A percentile compares a stretch with the other conserved stretches of the same genome.
Conservation (phyloP, 2,888 invertebrate species). For the Actias luna region DNA sequence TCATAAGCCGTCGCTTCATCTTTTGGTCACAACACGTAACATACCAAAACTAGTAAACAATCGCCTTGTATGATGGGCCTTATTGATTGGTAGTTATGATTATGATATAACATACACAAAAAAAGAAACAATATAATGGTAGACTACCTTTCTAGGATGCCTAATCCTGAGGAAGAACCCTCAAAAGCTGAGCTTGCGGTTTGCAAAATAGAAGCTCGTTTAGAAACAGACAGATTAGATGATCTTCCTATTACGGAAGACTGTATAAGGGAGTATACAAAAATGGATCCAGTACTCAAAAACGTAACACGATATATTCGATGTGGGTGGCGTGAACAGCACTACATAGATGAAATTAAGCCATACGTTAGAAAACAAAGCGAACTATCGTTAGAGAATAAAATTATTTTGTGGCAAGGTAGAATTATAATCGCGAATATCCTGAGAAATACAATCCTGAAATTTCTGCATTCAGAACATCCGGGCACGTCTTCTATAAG, state of each 20-base stretch:
- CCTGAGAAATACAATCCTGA: neutral
- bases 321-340: neutral
- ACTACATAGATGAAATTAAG: neutral
- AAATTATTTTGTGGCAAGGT: neutral
- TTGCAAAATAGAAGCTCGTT: too few relatives aligned
- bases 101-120: conserved; percentile 1
- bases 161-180: too few relatives aligned
- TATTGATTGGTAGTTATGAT: conserved; percentile 13
- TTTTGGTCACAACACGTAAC: conserved; percentile 19
- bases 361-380: neutral
- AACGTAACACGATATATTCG: neutral
- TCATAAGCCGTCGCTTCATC: conserved; percentile 17
- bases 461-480: neutral
- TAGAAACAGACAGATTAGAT: too few relatives aligned
- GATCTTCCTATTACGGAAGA: too few relatives aligned
- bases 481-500: neutral
- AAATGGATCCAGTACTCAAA: neutral
- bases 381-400: neutral
- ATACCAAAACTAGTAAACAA: conserved; percentile 20
- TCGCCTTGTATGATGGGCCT: conserved; percentile 17
- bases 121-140: neutral
- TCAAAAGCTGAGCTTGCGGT: too few relatives aligned
- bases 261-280: too few relatives aligned
- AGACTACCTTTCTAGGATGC: too few relatives aligned
- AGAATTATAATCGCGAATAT: neutral